phyloP scores from a whole-genome alignment of 2,888 invertebrate genomes.

The Tryphoninae sp. region DNA sequence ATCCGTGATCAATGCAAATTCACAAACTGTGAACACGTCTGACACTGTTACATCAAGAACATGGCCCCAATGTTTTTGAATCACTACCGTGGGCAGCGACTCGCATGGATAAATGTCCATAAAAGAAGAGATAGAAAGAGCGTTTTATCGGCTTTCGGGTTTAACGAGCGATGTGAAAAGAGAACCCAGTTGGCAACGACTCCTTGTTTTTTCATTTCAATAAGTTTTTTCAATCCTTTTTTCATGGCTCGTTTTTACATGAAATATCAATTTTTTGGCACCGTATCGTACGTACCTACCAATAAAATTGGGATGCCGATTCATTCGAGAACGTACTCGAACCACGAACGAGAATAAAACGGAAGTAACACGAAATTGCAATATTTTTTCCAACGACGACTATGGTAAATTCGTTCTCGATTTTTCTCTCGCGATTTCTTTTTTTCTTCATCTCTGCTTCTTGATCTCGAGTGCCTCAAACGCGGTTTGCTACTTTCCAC shows the following conservation, averaged over 20 bases:
- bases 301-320: background rate
- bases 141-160: slow-evolving; percentile 55
- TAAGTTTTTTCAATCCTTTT: slow-evolving; percentile 23
- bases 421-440: background rate
- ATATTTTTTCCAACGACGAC: too few relatives aligned
- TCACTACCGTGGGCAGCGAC: slow-evolving; percentile 31
- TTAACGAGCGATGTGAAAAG: slow-evolving; percentile 56
- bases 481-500: slow-evolving; percentile 26
- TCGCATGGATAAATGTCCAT: slow-evolving; percentile 34
- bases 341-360: too few relatives aligned
- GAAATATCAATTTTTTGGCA: background rate
- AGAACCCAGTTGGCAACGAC: slow-evolving; percentile 24
- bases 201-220: background rate
- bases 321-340: background rate
- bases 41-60: slow-evolving; percentile 8
- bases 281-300: background rate
- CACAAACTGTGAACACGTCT: slow-evolving; percentile 25
- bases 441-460: background rate
- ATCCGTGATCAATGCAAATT: background rate
- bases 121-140: slow-evolving; percentile 75
- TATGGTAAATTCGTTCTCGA: too few relatives aligned
- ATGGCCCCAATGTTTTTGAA: slow-evolving; percentile 15
- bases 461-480: slow-evolving; percentile 1
- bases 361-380: too few relatives aligned
- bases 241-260: slow-evolving; percentile 1